Evolutionary conservation across 92 coral and sea anemone genomes (phyloP).

Genomic region (Palythoa grandis): DNA sequence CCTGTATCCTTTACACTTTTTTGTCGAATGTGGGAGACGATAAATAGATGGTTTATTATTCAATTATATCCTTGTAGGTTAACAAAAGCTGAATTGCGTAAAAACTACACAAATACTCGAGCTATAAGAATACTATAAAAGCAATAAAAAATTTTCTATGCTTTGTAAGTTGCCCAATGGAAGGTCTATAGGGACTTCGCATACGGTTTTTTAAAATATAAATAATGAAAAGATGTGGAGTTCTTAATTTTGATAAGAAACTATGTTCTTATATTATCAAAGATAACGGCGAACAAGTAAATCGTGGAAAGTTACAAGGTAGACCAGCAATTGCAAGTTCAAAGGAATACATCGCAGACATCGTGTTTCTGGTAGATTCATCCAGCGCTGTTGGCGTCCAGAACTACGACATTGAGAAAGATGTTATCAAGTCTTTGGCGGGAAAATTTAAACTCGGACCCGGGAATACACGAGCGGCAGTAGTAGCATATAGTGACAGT

Average conservation of each 20-base stretch:
- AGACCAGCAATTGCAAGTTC: constrained; percentile 9
- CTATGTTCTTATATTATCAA: neutral
- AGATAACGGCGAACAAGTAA: constrained; percentile 3
- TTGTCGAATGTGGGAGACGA: too few species aligned
- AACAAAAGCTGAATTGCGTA: too few species aligned
- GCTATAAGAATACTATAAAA: too few species aligned
- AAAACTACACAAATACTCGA: too few species aligned
- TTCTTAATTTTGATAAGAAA: neutral
- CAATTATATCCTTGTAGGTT: too few species aligned
- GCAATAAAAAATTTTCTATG: too few species aligned
- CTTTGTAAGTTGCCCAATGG: neutral
- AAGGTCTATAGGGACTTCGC: neutral
- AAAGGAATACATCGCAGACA: constrained; percentile 35
- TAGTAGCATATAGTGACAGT: constrained; percentile 60
- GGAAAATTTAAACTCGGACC: constrained; percentile 57
- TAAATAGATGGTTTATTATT: too few species aligned
- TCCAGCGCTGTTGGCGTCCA: constrained; percentile 59
- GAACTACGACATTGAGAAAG: constrained; percentile 65
- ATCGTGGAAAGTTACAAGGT: neutral
- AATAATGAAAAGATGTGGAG: neutral
- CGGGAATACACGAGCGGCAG: constrained; percentile 67
- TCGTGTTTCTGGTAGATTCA: constrained; percentile 73
- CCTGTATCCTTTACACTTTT: too few species aligned
- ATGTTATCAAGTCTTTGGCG: constrained; percentile 65
- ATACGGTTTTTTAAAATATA: too few species aligned